Evolutionary conservation across 2,797 vertebrate species (phyloP).

Genomic region (Acanthis flammea): DNA sequence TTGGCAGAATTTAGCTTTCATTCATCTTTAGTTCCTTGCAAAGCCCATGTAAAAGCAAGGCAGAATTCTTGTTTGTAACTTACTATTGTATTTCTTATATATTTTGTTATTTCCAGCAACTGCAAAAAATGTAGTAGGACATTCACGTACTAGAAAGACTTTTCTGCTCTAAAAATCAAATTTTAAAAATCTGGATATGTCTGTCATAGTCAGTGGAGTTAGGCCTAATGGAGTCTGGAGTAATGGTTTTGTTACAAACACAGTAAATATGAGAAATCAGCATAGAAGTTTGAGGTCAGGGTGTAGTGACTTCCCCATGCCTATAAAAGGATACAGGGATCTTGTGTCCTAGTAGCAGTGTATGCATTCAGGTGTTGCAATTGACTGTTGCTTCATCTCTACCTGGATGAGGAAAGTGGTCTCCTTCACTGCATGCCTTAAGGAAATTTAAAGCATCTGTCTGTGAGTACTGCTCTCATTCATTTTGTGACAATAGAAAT

Average conservation of each 20-base stretch:
- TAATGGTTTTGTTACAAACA: neutral
- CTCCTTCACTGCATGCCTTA: neutral
- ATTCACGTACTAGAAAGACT: neutral
- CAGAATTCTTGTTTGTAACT: neutral
- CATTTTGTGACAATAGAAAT: constrained; percentile 28
- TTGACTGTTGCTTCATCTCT: neutral
- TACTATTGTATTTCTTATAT: neutral
- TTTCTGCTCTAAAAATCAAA: neutral
- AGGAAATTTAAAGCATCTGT: constrained; percentile 17
- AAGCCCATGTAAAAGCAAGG: neutral
- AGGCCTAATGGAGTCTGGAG: neutral
- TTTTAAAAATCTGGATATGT: neutral
- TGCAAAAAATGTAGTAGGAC: neutral
- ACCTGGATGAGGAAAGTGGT: neutral
- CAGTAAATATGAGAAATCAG: neutral
- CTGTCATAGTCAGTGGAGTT: neutral
- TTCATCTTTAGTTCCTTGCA: neutral
- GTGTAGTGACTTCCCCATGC: neutral
- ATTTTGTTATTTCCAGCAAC: neutral
- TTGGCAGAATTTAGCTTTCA: neutral
- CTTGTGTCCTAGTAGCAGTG: neutral
- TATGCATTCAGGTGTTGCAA: neutral
- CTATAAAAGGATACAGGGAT: neutral
- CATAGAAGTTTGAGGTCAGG: neutral
- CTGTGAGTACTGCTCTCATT: neutral